Conservation (phyloP, 2,888 invertebrate genomes). For the Dorcus parallelipipedus region DNA sequence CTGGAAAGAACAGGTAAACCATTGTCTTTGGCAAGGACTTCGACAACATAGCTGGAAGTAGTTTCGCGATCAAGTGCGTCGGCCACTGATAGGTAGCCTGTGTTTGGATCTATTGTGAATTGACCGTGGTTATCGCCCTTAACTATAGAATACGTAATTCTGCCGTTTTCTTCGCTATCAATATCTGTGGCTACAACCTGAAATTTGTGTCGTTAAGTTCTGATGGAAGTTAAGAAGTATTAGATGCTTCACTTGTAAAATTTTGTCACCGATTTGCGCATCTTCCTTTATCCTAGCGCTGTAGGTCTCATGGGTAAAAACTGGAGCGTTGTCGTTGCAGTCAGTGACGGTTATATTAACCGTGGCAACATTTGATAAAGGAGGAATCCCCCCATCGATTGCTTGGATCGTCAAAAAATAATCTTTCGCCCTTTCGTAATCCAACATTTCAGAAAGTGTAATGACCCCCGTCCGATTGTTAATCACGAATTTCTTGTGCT, state of each 20-base stretch:
- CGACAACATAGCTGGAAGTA: conserved; percentile 70
- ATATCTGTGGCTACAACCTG: conserved; percentile 77
- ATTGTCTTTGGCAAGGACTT: conserved; percentile 78
- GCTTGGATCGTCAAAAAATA: conserved; percentile 89
- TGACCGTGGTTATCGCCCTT: conserved; percentile 73
- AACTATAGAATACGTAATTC: conserved; percentile 73
- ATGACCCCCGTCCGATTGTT: conserved; percentile 73
- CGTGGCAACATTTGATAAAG: conserved; percentile 82
- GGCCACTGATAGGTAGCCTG: conserved; percentile 74
- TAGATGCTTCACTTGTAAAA: conserved; percentile 60
- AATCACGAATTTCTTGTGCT: conserved; percentile 79
- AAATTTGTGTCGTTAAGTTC: not conserved
- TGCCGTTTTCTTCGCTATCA: conserved; percentile 78
- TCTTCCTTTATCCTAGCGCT: conserved; percentile 77
- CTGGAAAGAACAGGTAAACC: conserved; percentile 74
- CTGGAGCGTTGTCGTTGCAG: conserved; percentile 84
- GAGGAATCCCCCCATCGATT: conserved; percentile 83
- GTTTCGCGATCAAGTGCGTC: conserved; percentile 80
- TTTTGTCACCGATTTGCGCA: conserved; percentile 65
- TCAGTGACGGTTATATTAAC: conserved; percentile 83
- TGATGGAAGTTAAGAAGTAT: not conserved
- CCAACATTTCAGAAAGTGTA: conserved; percentile 72
- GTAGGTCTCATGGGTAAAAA: conserved; percentile 75
- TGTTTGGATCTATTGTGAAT: conserved; percentile 73
- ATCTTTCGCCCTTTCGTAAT: conserved; percentile 82